Base-by-base conservation (phyloP, 2,797 vertebrate species). In the Melopsittacus undulatus region DNA sequence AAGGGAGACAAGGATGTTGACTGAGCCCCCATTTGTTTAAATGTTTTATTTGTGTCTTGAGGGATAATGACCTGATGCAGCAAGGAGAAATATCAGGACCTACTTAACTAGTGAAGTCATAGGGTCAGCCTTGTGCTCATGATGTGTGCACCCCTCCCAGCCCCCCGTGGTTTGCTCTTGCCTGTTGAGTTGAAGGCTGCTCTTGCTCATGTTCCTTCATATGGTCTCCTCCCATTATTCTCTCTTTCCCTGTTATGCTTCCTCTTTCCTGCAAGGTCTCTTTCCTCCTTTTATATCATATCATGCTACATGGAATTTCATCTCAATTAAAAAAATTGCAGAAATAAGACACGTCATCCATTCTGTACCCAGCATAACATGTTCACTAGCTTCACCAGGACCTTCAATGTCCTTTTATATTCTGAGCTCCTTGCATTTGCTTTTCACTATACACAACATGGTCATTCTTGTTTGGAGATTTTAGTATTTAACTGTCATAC, bases 61-160 rank as follows among this genome's bases (percentile, higher is more conserved):
- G 94, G 92, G 93, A 87, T 79, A 73, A 90, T 86, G 87, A 93
- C 34, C 49, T 93, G 83, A 82, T 94, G 54, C 45, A 94, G 86
- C 36, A 87, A 92, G 54, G n/a, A 64, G 46, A 82, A 73, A 23
- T 88, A 80, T 40, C 70, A 89, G 43, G 80, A 84, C 80, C 45
- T 82, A 22, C 29, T 94, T 94, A 43, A 75, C 32, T 18, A 69
- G 46, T 95, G 91, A 96, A 90, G 73, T 96, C 94, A 95, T 73
- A 78, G 80, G 30, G 21, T 89, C 40, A 82, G 67, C 27, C 46
- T 34, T 88, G 38, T 52, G 36, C 34, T 91, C 4, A 2, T 52
- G 23, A 42, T 91, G 13, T 49, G 26, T 62, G 45, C 64, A 72
- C 66, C 43, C 57, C 88, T 92, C 94, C 92, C 72, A 74, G 3